Percentiles rank a stretch among this genome's conserved stretches.
These are phyloP conservation scores for Meandrusa payeni DNA, from an alignment of 2,888 invertebrate genomes.

Conservation along the genomic window DNA sequence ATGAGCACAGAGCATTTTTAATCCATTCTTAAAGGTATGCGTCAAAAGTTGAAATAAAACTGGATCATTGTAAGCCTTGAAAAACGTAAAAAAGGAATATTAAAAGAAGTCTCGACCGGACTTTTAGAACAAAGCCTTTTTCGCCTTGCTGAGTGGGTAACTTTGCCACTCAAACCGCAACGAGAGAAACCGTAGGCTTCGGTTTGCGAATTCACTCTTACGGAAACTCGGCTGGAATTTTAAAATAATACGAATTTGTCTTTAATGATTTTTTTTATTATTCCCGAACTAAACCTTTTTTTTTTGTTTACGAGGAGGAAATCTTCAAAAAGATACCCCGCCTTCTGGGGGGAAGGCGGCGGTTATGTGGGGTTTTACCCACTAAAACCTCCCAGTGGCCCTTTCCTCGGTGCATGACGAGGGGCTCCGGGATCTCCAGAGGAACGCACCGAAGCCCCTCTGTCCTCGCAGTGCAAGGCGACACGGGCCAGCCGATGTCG, in stretches of 20 bases:
- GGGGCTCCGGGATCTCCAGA: too few relatives aligned
- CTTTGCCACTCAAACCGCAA: conserved; percentile 16
- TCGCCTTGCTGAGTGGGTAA: conserved; percentile 15
- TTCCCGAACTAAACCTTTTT: too few relatives aligned
- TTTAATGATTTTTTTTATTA: too few relatives aligned
- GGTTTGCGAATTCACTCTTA: background rate
- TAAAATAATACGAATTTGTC: background rate
- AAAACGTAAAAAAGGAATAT: conserved; percentile 10
- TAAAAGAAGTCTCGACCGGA: conserved; percentile 17
- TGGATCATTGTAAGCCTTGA: conserved; percentile 8
- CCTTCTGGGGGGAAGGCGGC: too few relatives aligned
- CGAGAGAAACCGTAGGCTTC: conserved; percentile 6
- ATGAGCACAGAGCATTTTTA: background rate
- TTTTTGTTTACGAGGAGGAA: too few relatives aligned
- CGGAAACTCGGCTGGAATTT: conserved; percentile 1
- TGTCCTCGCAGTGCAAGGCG: too few relatives aligned
- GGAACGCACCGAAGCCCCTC: too few relatives aligned
- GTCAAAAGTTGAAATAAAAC: conserved; percentile 7
- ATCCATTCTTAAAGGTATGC: background rate
- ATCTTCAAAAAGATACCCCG: too few relatives aligned
- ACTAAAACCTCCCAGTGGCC: too few relatives aligned
- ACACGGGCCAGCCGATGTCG: too few relatives aligned
- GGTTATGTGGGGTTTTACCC: too few relatives aligned
- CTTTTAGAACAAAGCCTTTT: conserved; percentile 17
- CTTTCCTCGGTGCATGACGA: too few relatives aligned